Conservation (phyloP, 2,888 invertebrate genomes). For the Drosophila tanythrix region DNA sequence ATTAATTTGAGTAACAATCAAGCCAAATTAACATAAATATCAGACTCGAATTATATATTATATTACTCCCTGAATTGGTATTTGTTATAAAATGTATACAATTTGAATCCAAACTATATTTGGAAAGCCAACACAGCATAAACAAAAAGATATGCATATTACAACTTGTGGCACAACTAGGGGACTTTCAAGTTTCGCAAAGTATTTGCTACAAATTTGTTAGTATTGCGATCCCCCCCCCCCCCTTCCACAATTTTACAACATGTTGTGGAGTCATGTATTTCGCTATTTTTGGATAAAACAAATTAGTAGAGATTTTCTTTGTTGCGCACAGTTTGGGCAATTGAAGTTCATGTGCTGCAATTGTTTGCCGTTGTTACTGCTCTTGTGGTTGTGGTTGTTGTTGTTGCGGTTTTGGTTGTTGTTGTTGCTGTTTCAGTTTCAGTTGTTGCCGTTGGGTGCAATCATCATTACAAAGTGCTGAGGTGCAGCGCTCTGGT, state of each 20-base stretch:
- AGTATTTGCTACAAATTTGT: not conserved
- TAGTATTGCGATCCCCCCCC: not conserved
- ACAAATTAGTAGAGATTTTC: constrained; percentile 35
- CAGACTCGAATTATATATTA: not conserved
- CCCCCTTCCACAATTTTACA: not conserved
- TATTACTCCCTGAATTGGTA: not conserved
- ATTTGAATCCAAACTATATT: not conserved
- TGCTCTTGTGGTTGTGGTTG: constrained; percentile 1
- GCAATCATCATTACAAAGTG: constrained; percentile 63
- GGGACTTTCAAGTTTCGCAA: not conserved
- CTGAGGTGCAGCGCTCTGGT: constrained; percentile 59
- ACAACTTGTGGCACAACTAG: not conserved
- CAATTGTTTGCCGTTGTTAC: constrained; percentile 40
- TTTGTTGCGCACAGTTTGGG: constrained; percentile 23
- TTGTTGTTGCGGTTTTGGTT: not conserved
- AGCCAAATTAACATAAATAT: not conserved
- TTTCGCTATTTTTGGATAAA: constrained; percentile 29
- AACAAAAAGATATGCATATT: not conserved
- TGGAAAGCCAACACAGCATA: not conserved
- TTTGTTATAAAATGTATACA: not conserved
- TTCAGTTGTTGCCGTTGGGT: constrained; percentile 42
- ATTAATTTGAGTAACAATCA: not conserved
- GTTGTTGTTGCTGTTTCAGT: not conserved
- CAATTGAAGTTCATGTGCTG: constrained; percentile 61
- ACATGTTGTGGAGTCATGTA: not conserved